Base-by-base conservation (phyloP, 2,797 vertebrate genomes). In the Crenichthys baileyi region DNA sequence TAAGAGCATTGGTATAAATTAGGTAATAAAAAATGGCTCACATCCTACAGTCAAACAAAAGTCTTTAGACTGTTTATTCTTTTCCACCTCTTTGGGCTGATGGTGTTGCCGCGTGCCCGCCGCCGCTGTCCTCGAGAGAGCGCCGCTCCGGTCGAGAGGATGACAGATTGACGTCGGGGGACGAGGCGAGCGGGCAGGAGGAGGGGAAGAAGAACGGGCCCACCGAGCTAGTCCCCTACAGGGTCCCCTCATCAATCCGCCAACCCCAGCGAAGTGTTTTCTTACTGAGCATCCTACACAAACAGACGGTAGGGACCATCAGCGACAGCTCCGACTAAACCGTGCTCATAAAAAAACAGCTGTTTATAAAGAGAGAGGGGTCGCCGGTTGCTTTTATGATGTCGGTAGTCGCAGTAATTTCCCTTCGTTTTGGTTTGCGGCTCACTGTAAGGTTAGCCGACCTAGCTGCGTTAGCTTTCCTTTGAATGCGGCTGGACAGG, bases 161-260 rank as follows among this genome's bases (percentile, higher is more conserved):
- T 81, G 93, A 89, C 85, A 90, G 82, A 84, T 71, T 95, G 95
- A 96, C 95, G 96, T 96, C 95, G 96, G 87, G 91, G 84, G 94
- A 94, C 94, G 93, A 94, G 94, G 89, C 79, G 80, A 88, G 85
- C 78, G 68, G 83, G 76, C n/a, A 80, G 83, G 73, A 85, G 85
- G n/a, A n/a, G n/a, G n/a, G n/a, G n/a, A n/a, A n/a, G n/a, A n/a
- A n/a, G n/a, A n/a, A n/a, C n/a, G n/a, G n/a, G n/a, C n/a, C n/a
- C n/a, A n/a, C n/a, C n/a, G n/a, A n/a, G n/a, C n/a, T n/a, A n/a
- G n/a, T n/a, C n/a, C n/a, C n/a, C n/a, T n/a, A n/a, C n/a, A n/a
- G n/a, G n/a, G n/a, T n/a, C n/a, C n/a, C n/a, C n/a, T n/a, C 80
- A 60, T 67, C 85, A 50, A 51, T 75, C 83, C 85, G 77, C 79